phyloP scores from a whole-genome alignment of 2,113 vertebrate genomes.

The Cinclus cinclus region DNA sequence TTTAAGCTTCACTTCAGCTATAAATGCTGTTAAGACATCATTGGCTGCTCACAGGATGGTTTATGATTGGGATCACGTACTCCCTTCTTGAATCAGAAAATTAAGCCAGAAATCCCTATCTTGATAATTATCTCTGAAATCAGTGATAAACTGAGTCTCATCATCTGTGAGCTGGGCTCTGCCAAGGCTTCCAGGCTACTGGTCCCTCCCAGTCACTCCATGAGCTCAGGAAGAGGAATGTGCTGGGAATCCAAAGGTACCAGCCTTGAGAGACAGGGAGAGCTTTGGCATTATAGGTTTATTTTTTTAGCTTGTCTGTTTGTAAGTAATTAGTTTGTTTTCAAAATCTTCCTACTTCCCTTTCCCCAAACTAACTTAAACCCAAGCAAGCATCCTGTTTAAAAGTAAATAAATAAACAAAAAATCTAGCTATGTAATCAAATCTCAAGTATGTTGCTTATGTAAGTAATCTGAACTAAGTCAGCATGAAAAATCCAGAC shows the following conservation, averaged over 20 bases:
- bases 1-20: constrained; percentile 21
- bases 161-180: neutral
- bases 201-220: neutral
- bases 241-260: neutral
- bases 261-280: neutral
- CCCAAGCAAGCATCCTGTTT: constrained; percentile 65
- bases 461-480: constrained; percentile 38
- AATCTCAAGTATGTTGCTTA: constrained; percentile 50
- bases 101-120: constrained; percentile 21
- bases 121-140: neutral
- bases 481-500: neutral
- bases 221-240: neutral
- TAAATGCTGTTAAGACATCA: constrained; percentile 12
- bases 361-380: constrained; percentile 55
- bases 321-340: constrained; percentile 44
- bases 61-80: constrained; percentile 55
- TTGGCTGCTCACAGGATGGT: constrained; percentile 23
- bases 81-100: neutral
- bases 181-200: neutral
- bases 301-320: neutral
- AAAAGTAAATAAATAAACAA: constrained; percentile 70
- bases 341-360: constrained; percentile 30
- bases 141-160: neutral
- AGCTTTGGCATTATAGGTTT: neutral
- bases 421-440: constrained; percentile 57